These are phyloP conservation scores for Drosophila formosana DNA, from an alignment of 2,888 invertebrate species.

Conservation along the genomic window DNA sequence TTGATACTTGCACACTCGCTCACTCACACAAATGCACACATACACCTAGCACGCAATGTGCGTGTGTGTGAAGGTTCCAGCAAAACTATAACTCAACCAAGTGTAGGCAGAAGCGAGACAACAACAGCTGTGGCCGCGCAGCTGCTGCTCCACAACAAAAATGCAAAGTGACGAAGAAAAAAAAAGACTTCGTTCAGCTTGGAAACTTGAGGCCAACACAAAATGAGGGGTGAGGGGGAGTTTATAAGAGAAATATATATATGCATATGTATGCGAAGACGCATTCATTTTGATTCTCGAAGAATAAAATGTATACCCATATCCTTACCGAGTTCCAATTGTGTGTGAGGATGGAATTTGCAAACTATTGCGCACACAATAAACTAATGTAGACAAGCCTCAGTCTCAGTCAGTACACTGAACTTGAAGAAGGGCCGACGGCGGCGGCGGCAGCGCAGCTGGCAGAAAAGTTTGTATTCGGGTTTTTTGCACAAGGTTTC, in stretches of 20 bases:
- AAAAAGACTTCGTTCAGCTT: conserved; percentile 41
- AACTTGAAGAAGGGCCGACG: conserved; percentile 43
- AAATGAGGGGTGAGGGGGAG: conserved; percentile 21
- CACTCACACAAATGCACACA: background rate
- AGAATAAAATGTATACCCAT: background rate
- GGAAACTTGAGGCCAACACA: conserved; percentile 42
- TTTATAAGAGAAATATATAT: conserved; percentile 18
- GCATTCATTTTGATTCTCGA: background rate
- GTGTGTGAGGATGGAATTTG: conserved; percentile 10
- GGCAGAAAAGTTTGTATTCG: conserved; percentile 58
- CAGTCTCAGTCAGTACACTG: conserved; percentile 24
- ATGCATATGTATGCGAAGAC: conserved; percentile 13
- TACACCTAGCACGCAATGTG: background rate
- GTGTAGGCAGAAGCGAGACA: conserved; percentile 70
- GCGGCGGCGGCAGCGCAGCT: conserved; percentile 50
- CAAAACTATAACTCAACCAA: conserved; percentile 35
- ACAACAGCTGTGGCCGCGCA: conserved; percentile 67
- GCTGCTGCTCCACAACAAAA: conserved; percentile 68
- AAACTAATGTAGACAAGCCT: conserved; percentile 29
- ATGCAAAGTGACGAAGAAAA: conserved; percentile 46
- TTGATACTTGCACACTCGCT: background rate
- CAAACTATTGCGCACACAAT: conserved; percentile 29
- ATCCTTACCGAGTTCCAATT: conserved; percentile 37
- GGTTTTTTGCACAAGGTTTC: conserved; percentile 48
- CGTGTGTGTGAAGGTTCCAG: conserved; percentile 16